phyloP scores from a whole-genome alignment of 2,113 vertebrate species.

The Thermophis baileyi region DNA sequence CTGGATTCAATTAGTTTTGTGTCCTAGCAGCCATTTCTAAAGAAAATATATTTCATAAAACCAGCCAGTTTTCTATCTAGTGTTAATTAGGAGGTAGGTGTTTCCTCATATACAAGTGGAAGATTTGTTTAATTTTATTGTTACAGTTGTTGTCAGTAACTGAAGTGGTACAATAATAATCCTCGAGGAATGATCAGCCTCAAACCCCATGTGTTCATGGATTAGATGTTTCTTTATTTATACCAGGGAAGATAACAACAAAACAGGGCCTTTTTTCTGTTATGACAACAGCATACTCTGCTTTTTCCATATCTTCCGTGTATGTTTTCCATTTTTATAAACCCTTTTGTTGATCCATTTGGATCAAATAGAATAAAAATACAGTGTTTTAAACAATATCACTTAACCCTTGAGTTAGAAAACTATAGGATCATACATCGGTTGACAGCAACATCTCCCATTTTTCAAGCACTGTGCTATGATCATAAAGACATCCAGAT shows the following conservation, averaged over 20 bases:
- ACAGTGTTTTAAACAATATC: not conserved
- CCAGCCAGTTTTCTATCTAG: not conserved
- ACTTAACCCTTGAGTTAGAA: not conserved
- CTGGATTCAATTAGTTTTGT: not conserved
- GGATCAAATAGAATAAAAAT: not conserved
- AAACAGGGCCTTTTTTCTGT: not conserved
- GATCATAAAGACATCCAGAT: not conserved
- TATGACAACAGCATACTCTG: not conserved
- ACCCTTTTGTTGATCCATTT: not conserved
- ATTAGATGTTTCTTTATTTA: conserved; percentile 22
- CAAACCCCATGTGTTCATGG: conserved; percentile 4
- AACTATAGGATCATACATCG: not conserved
- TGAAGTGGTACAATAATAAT: not conserved
- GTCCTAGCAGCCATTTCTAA: not conserved
- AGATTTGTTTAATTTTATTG: not conserved
- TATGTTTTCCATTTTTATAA: not conserved
- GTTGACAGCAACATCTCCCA: not conserved
- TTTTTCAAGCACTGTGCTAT: not conserved
- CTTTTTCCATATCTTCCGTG: not conserved
- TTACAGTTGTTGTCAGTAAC: conserved; percentile 14
- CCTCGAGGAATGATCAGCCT: not conserved
- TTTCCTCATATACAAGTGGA: not conserved
- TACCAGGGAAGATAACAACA: not conserved
- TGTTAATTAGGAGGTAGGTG: not conserved
- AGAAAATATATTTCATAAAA: not conserved